These are phyloP conservation scores for Mesorhabditis spiculigera DNA, from an alignment of 2,888 invertebrate species.

Conservation along the genomic window DNA sequence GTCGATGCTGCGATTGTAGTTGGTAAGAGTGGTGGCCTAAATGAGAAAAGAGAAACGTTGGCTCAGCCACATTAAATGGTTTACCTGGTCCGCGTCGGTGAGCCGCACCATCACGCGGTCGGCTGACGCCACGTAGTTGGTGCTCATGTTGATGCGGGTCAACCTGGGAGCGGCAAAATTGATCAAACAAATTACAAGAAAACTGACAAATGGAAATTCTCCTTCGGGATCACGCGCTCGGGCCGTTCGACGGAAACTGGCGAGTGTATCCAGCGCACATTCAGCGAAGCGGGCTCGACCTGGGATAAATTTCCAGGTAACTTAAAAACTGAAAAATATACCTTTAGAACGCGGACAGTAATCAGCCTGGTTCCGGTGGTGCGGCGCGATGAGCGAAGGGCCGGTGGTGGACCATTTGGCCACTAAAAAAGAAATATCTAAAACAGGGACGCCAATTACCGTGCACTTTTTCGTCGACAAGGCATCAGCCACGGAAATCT, in stretches of 20 bases:
- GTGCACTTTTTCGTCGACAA: not conserved
- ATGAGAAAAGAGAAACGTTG: not conserved
- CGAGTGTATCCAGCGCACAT: not conserved
- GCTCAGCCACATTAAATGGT: not conserved
- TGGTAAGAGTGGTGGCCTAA: slow-evolving; percentile 2
- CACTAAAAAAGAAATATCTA: not conserved
- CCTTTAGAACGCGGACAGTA: not conserved
- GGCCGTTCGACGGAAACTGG: not conserved
- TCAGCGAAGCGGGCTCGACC: not conserved
- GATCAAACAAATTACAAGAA: not conserved
- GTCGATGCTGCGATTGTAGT: not conserved
- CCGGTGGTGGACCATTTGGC: not conserved
- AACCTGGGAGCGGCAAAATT: not conserved
- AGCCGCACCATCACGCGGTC: not conserved
- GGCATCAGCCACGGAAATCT: not conserved
- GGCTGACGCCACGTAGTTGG: slow-evolving; percentile 1
- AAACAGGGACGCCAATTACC: not conserved
- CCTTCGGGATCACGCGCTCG: not conserved
- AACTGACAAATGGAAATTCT: not conserved
- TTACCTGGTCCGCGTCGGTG: not conserved
- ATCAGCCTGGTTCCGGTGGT: not conserved
- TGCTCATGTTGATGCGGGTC: not conserved
- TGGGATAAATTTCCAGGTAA: not conserved
- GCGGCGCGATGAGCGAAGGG: no score
- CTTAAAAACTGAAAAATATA: not conserved